Evolutionary conservation across 2,888 invertebrate genomes (phyloP).

Genomic region (Tetrapedia diversipes): DNA sequence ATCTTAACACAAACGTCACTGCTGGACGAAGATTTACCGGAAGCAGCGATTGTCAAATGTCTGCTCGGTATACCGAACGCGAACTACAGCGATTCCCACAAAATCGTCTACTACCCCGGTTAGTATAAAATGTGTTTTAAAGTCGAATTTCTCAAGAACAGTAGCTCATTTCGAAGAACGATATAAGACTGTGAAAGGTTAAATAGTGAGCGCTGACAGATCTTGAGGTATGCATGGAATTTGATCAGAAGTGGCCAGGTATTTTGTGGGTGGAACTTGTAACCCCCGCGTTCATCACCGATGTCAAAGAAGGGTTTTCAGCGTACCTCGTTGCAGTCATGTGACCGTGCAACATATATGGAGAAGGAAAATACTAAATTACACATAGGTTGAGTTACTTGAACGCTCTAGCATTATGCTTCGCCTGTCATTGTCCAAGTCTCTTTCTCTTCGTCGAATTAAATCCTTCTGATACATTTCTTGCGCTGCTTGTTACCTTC

Average conservation of each 20-base stretch:
- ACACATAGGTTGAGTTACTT: constrained; percentile 55
- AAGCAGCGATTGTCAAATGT: constrained; percentile 77
- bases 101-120: constrained; percentile 78
- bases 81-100: constrained; percentile 76
- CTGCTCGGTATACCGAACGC: constrained; percentile 77
- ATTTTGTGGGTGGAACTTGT: constrained; percentile 60
- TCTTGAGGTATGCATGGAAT: constrained; percentile 49
- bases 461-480: no score
- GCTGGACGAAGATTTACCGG: constrained; percentile 75
- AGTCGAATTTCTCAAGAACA: no score
- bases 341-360: constrained; percentile 24
- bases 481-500: no score
- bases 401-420: no score
- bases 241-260: constrained; percentile 49
- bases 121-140: constrained; percentile 65
- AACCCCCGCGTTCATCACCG: constrained; percentile 58
- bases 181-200: no score
- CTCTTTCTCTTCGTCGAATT: no score
- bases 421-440: no score
- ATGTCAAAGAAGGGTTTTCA: constrained; percentile 50
- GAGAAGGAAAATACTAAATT: constrained; percentile 54
- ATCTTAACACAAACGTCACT: constrained; percentile 76
- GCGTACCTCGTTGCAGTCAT: constrained; percentile 44
- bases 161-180: no score
- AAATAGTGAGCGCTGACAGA: constrained; percentile 52